These are phyloP conservation scores for Cassiopea andromeda DNA, from an alignment of 30 jellyfish, hydroid and myxozoan species.

Conservation along the genomic window DNA sequence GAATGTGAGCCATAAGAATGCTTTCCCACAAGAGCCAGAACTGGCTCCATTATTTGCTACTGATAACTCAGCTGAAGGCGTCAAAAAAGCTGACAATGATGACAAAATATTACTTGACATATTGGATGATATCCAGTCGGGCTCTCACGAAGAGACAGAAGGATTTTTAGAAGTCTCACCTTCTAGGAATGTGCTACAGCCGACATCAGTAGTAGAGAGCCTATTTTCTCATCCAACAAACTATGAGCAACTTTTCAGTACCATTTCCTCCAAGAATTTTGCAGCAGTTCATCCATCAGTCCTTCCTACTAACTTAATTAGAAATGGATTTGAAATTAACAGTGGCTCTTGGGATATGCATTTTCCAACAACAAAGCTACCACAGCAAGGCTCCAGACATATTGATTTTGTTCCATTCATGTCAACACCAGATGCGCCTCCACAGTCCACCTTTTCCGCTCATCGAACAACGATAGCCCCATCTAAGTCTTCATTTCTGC, in stretches of 20 bases:
- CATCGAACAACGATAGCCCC: neutral
- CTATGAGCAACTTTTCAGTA: neutral
- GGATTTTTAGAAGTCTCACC: neutral
- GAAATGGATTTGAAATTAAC: too few species aligned
- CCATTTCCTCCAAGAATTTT: neutral
- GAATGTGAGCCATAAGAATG: conserved; percentile 15
- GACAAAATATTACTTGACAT: conserved; percentile 19
- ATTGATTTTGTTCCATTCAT: too few species aligned
- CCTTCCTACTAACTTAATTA: too few species aligned
- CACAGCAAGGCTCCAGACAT: too few species aligned
- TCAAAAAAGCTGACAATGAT: neutral
- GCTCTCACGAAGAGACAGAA: conserved; percentile 2
- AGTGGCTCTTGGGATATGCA: too few species aligned
- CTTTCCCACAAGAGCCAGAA: conserved; percentile 1
- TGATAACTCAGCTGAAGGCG: neutral
- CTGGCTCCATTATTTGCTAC: conserved; percentile 22
- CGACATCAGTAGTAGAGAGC: neutral
- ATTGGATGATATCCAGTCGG: conserved; percentile 34
- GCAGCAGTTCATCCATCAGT: neutral
- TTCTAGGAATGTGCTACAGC: neutral
- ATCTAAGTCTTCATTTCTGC: neutral
- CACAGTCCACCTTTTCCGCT: neutral
- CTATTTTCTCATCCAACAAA: neutral
- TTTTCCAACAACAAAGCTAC: too few species aligned
- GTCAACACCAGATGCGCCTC: too few species aligned